These are phyloP conservation scores for Colletes collaris DNA, from an alignment of 2,888 invertebrate genomes.

Conservation along the genomic window DNA sequence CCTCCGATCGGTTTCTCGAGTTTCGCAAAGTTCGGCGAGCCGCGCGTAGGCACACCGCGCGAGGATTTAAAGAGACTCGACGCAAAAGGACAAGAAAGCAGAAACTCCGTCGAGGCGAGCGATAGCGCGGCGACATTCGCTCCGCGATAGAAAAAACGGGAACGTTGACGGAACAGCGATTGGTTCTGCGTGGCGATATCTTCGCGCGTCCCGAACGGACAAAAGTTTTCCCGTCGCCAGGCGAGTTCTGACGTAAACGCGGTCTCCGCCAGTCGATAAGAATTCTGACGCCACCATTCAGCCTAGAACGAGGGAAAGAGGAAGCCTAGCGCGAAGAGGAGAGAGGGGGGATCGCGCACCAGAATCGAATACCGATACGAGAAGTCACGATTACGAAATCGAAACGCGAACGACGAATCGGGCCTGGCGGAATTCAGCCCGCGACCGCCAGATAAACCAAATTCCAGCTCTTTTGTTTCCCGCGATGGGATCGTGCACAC, in stretches of 20 bases:
- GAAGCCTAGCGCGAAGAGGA: conserved; percentile 20
- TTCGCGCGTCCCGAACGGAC: conserved; percentile 38
- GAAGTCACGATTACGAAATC: conserved; percentile 61
- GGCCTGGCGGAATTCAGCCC: conserved; percentile 12
- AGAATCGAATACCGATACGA: conserved; percentile 54
- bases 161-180: conserved; percentile 7
- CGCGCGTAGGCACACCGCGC: conserved; percentile 16
- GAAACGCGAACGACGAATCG: conserved; percentile 31
- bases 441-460: conserved; percentile 35
- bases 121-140: background rate
- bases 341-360: conserved; percentile 7
- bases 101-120: background rate
- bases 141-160: conserved; percentile 18
- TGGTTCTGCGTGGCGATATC: background rate
- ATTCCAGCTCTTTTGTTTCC: background rate
- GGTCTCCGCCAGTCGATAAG: conserved; percentile 73
- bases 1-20: conserved; percentile 32
- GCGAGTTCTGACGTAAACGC: conserved; percentile 72
- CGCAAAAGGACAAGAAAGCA: conserved; percentile 5
- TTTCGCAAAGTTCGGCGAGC: conserved; percentile 51
- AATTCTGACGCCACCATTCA: conserved; percentile 78
- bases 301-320: conserved; percentile 44
- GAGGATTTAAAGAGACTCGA: conserved; percentile 54
- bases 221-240: conserved; percentile 55
- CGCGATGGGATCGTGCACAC: too few species aligned